Base-by-base conservation (phyloP, 2,113 vertebrate species). In the Urocitellus parryii region DNA sequence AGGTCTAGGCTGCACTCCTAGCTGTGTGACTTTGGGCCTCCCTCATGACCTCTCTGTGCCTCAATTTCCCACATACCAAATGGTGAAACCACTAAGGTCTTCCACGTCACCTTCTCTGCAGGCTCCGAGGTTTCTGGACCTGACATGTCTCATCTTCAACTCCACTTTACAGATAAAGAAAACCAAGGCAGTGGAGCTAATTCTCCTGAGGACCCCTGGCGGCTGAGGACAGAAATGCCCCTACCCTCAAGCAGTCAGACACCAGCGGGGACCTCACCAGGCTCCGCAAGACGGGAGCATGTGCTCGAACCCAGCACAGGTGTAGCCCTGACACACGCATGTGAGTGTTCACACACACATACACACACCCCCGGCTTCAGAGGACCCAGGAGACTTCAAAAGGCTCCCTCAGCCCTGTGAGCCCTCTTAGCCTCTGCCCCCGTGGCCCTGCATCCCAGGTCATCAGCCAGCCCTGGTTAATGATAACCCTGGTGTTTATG, bases 401-500 rank as follows among this genome's bases (percentile, higher is more conserved):
- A 87, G 20, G 0, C 76, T 17, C 48, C 25, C 51, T 73, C 39
- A 3, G 48, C 32, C 73, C 32, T n/a, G 24, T 37, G 11, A 45
- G 58, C 6, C 61, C 78, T 53, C 85, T 70, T 24, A 65, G 63
- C 86, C 77, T 86, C 81, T 67, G 89, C 37, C 68, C 56, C 51
- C 4, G 9, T 37, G 61, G 29, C 80, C 68, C 61, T 48, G 42
- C 5, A 37, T 14, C 56, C 51, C n/a, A 27, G 18, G 76, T 84
- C 92, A 94, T 77, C 34, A 25, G 77, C 73, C 29, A n/a, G 14
- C 51, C 70, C 48, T 88, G 37, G 88, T 96, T 97, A 96, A 96
- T 97, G 94, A 97, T 92, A 92, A 96, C 70, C 88, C 34, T 45
- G n/a, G 25, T 96, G 88, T 96, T 91, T 92, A 48, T 22, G 22